Evolutionary conservation across 2,797 vertebrate genomes (phyloP), one percentile per base, ranked within the genome.

Genomic region (Harpagifer antarcticus): DNA sequence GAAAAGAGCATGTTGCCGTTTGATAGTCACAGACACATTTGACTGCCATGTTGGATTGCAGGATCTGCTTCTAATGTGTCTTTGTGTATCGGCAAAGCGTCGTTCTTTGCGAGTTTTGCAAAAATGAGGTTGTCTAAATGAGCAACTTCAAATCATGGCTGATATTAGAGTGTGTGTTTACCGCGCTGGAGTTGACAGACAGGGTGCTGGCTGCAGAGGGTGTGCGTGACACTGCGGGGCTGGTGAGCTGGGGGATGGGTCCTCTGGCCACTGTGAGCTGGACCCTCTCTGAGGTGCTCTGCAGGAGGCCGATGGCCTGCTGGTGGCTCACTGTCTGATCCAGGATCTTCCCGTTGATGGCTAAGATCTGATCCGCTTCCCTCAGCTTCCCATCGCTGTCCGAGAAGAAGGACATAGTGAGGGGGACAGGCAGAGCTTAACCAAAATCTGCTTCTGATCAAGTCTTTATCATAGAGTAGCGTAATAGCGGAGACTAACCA

Each of bases 281-380:
- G 42, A 99, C 97, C 42, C 87, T 91, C 74, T 99, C 98, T 43
- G 96, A 96, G 17, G 97, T 96, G 70, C 94, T 95, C 93, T 99
- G 98, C 55, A 99, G 93, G 88, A 99, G 95, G 78, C 91, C 89
- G 63, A 99, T 96, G 60, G 98, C 98, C 90, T 99, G 97, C 90
- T 99, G 97, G 92, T 99, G 98, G 64, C 96, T 98, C 85, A 99
- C 96, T 9, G 95, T 97, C 91, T 96, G 95, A 91, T 99, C 98
- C 74, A 99, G 94, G 0, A 93, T 90, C 89, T 97, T 96, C 50
- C 96, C 95, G 0, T 98, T 99, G 87, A 99, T 99, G 80, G 97
- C 95, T 76, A 99, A 92, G 86, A 99, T 99, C 92, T 99, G 98
- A 92, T 99, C 98, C 0, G 96, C 97, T 89, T 99, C 98, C 87